Base-by-base conservation (phyloP, 2,797 vertebrate genomes). In the Semaprochilodus insignis region DNA sequence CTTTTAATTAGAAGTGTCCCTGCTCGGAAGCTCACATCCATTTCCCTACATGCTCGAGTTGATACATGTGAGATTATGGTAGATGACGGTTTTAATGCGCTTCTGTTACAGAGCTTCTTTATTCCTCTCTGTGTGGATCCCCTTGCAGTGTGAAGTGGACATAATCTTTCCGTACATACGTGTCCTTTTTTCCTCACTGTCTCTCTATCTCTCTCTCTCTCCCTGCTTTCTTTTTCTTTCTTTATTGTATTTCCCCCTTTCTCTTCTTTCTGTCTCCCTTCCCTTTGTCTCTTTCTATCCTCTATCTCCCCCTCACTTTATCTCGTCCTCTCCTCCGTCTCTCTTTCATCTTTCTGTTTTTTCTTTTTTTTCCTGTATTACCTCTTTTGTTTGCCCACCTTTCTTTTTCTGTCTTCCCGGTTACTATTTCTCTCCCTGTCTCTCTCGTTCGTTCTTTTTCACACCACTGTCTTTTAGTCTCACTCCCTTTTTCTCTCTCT, bases 201-300 rank as follows among this genome's bases (percentile, higher is more conserved):
- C 31, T 80, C 83, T 88, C 83, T 85, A 13, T 34, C 15, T 34
- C 27, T 7, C 31, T 66, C 6, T 8, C 34, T 40, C 2, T 67
- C 19, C 19, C 65, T 21, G 1, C 36, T 14, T 62, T 3, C 19
- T 40, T 4, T 67, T 40, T 19, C 15, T 10, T 6, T 40, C 34
- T 44, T 21, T 13, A 2, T 3, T 21, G 21, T 19, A 5, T 3
- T 17, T 11, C 8, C n/a, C 34, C 10, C 31, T 66, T 11, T 34
- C 1, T 66, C 7, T 34, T 8, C 8, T 4, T 19, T 66, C 16
- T 19, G 7, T 19, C 14, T 62, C 13, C 27, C 16, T 10, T 69
- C 83, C 85, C 84, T 86, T 74, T 55, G 74, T 85, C 83, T 27
- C 74, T 15, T 15, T 27, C 59, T 62, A 23, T 62, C n/a, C 11